Conservation (phyloP, 2,797 vertebrate species). For the Melanotaenia nigrans region DNA sequence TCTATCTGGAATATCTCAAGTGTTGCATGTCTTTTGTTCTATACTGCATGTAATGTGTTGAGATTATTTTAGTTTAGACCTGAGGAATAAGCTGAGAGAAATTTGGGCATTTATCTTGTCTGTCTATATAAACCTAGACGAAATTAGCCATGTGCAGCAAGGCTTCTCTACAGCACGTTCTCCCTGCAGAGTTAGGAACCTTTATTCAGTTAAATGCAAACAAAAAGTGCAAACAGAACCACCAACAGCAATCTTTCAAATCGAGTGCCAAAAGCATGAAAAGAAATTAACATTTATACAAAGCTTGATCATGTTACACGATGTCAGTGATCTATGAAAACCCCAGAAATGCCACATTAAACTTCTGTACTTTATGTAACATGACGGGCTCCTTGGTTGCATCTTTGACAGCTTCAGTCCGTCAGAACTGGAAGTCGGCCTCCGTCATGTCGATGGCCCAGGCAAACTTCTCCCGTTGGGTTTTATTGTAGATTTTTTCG, state of each 20-base stretch:
- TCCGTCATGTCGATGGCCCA: slow-evolving; percentile 89
- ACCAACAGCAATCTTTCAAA: slow-evolving; percentile 10
- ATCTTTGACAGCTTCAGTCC: not conserved
- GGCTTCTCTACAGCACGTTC: too few species aligned
- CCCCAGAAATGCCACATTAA: slow-evolving; percentile 26
- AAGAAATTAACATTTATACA: not conserved
- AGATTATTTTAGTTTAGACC: too few species aligned
- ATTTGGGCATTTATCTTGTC: not conserved
- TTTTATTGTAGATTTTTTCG: slow-evolving; percentile 89
- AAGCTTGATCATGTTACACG: not conserved
- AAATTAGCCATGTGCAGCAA: too few species aligned
- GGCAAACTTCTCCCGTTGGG: slow-evolving; percentile 85
- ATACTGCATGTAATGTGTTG: not conserved
- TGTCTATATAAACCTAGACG: too few species aligned
- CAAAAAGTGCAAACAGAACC: slow-evolving; percentile 38
- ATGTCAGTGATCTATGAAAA: slow-evolving; percentile 17
- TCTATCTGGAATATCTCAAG: slow-evolving; percentile 6
- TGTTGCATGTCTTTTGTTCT: slow-evolving; percentile 42
- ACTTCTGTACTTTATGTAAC: slow-evolving; percentile 23
- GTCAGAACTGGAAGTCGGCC: slow-evolving; percentile 82
- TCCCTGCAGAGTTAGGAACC: slow-evolving; percentile 21
- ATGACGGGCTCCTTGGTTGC: slow-evolving; percentile 31
- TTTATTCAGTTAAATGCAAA: slow-evolving; percentile 70
- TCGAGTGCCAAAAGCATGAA: slow-evolving; percentile 35
- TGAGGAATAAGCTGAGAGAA: not conserved